phyloP scores from a whole-genome alignment of 2,113 vertebrate genomes.

The Aspiorhynchus laticeps region DNA sequence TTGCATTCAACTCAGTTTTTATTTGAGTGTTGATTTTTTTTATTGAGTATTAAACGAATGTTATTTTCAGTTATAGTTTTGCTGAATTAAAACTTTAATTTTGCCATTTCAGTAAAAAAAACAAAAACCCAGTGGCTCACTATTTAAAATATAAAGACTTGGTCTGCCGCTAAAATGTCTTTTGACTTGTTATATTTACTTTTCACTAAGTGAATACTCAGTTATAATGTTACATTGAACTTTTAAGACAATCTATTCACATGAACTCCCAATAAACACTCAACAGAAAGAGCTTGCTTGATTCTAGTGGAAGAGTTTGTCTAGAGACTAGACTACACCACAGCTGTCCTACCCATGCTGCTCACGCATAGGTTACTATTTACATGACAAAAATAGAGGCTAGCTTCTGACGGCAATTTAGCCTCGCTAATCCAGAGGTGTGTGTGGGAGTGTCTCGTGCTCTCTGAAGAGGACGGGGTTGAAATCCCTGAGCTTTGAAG shows the following conservation, averaged over 20 bases:
- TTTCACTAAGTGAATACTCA: neutral
- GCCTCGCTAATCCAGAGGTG: constrained; percentile 37
- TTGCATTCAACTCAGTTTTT: neutral
- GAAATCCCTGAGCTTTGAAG: constrained; percentile 74
- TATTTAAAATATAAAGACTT: no score
- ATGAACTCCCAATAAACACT: neutral
- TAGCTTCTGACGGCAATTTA: constrained; percentile 40
- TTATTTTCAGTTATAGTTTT: neutral
- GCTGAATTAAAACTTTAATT: neutral
- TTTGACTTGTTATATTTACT: neutral
- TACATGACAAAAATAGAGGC: constrained; percentile 31
- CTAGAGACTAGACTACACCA: neutral
- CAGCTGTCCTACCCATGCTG: constrained; percentile 15
- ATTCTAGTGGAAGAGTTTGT: neutral
- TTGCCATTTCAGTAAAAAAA: neutral
- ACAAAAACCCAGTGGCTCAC: neutral
- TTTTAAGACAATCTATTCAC: neutral
- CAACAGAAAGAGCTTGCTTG: neutral
- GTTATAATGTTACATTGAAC: neutral
- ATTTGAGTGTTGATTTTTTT: no score
- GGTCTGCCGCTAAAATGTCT: neutral
- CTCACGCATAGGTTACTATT: neutral
- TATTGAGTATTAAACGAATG: neutral
- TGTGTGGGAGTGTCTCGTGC: constrained; percentile 40
- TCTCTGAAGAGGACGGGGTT: constrained; percentile 64